Base-by-base conservation (phyloP, 2,797 vertebrate genomes). In the Oreochromis mossambicus region DNA sequence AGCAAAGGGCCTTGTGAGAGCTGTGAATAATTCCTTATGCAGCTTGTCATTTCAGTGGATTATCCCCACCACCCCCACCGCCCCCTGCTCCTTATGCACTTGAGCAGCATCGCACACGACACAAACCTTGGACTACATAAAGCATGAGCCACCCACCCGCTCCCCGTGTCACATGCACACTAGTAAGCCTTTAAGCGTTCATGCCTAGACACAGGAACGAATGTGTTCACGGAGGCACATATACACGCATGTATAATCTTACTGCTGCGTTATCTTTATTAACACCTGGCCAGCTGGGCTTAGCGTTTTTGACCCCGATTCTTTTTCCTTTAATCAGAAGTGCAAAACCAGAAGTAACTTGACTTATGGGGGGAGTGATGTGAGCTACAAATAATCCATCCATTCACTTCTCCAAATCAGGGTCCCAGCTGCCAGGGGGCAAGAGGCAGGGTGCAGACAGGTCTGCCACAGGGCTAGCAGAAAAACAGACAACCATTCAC, bases 21-120 rank as follows among this genome's bases (percentile, higher is more conserved):
- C 94, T 90, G 88, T 89, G 93, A 94, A 94, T 95, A 92, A 94
- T 95, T 95, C 94, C 94, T 93, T 95, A 93, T 94, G 91, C 94
- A 86, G 92, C 91, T 93, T 94, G 92, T 95, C 93, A 95, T 95
- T 95, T 95, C 92, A 87, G 88, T 92, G 92, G 93, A 95, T 95
- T 94, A 95, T 88, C 88, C 87, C 80, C 87, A 73, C 89, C 80
- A 29, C 24, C 24, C 24, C 70, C 26, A 5, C 84, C 84, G 85
- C 90, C 90, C 86, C 87, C 89, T 89, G 90, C 90, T 94, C 87
- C 89, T 92, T 91, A 90, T 93, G 89, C 92, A 95, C 93, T 94
- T 93, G 83, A 94, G 90, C 86, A 83, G 87, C 91, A 88, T 94
- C 90, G 92, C 89, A 86, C 83, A 92, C 84, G 19, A 90, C 26